phyloP scores from a whole-genome alignment of 2,797 vertebrate species.

The Lophius americanus region DNA sequence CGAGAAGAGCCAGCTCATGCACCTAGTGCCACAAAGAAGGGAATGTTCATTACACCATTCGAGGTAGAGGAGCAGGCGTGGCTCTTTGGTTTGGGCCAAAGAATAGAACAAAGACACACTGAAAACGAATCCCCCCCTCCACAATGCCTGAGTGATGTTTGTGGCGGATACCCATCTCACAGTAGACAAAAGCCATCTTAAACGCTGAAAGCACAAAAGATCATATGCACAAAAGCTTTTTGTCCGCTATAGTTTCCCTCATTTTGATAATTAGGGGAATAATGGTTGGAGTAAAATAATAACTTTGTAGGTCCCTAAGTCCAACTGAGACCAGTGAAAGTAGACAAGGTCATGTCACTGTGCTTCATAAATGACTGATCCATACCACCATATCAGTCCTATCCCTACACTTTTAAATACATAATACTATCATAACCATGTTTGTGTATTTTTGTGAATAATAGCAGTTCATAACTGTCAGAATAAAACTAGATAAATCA shows the following conservation, averaged over 20 bases:
- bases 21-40: slow-evolving; percentile 90
- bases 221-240: slow-evolving; percentile 81
- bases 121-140: slow-evolving; percentile 91
- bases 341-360: slow-evolving; percentile 44
- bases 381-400: background rate
- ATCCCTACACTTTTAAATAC: background rate
- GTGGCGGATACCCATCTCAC: slow-evolving; percentile 89
- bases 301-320: slow-evolving; percentile 60
- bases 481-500: slow-evolving; percentile 35
- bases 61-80: slow-evolving; percentile 93
- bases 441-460: background rate
- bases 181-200: slow-evolving; percentile 85
- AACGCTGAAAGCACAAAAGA: slow-evolving; percentile 84
- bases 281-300: slow-evolving; percentile 73
- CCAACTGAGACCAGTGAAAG: slow-evolving; percentile 55
- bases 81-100: slow-evolving; percentile 88
- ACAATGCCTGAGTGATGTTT: slow-evolving; percentile 92
- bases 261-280: slow-evolving; percentile 80
- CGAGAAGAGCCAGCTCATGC: slow-evolving; percentile 92
- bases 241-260: slow-evolving; percentile 76
- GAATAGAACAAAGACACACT: slow-evolving; percentile 90
- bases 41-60: slow-evolving; percentile 88
- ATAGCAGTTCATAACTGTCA: slow-evolving; percentile 13
- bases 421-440: background rate
- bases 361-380: slow-evolving; percentile 9